Conservation (phyloP, 2,113 vertebrate genomes). For the Archilochus colubris region DNA sequence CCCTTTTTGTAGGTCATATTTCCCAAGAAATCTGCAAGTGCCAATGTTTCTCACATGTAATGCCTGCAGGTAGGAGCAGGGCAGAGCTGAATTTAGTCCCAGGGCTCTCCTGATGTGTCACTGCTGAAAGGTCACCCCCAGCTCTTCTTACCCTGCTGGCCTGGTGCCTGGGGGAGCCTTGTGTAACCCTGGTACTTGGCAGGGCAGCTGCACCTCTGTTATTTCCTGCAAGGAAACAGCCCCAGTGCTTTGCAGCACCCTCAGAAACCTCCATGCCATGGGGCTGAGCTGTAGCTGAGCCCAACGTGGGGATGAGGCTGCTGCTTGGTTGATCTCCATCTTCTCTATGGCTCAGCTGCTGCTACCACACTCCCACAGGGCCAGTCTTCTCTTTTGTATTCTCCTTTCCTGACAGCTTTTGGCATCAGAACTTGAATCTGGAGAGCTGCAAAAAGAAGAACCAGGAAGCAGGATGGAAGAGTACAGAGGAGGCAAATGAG, state of each 20-base stretch:
- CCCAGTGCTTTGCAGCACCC: neutral
- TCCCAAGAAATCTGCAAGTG: neutral
- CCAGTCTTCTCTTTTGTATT: neutral
- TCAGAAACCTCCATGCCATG: fast-evolving
- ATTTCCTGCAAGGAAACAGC: neutral
- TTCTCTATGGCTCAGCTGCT: fast-evolving
- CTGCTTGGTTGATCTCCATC: neutral
- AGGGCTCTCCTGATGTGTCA: neutral
- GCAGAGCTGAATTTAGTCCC: neutral
- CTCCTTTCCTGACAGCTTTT: neutral
- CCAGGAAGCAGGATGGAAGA: neutral
- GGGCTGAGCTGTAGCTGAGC: neutral
- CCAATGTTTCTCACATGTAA: neutral
- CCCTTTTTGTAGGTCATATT: neutral
- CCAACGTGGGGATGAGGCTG: fast-evolving
- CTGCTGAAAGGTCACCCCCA: neutral
- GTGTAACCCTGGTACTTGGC: neutral
- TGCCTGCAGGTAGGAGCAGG: neutral
- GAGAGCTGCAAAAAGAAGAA: neutral
- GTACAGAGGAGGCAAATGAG: neutral
- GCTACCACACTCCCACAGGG: neutral
- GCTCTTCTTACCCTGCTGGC: neutral
- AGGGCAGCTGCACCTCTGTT: neutral
- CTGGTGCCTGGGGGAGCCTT: fast-evolving
- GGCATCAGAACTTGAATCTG: neutral